Conservation (phyloP, 2,888 invertebrate species). For the Bugula neritina region DNA sequence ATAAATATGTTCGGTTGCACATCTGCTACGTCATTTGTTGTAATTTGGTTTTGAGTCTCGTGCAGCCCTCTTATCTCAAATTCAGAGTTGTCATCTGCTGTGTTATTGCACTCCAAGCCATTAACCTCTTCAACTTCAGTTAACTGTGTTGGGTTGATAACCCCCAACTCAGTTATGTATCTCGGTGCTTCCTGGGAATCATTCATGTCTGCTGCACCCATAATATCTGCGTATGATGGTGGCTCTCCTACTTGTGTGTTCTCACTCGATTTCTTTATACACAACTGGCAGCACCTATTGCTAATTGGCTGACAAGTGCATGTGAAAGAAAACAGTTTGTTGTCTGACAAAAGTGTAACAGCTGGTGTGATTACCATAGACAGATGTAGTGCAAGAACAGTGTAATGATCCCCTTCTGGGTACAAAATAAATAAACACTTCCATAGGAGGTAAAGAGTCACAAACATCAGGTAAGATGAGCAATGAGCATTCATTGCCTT, state of each 20-base stretch:
- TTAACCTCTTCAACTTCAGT: not conserved
- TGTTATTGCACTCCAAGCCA: too few species aligned
- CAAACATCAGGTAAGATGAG: not conserved
- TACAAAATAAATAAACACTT: not conserved
- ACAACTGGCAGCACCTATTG: not conserved
- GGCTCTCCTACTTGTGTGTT: not conserved
- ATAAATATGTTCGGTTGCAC: too few species aligned
- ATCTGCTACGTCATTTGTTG: too few species aligned
- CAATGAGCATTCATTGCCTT: slow-evolving; percentile 12
- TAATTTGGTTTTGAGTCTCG: too few species aligned
- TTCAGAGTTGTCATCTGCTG: too few species aligned
- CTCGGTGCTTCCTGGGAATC: too few species aligned
- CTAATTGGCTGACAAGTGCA: not conserved
- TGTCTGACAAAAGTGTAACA: not conserved
- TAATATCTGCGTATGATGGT: slow-evolving; percentile 1
- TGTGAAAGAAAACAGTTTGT: not conserved
- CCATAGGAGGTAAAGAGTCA: slow-evolving; percentile 1
- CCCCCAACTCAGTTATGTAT: not conserved
- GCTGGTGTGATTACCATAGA: not conserved
- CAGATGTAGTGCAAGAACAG: not conserved
- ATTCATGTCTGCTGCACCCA: not conserved
- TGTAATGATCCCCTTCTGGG: slow-evolving; percentile 5
- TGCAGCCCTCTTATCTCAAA: too few species aligned
- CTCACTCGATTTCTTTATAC: not conserved
- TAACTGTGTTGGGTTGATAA: not conserved